A percentile compares a stretch with the other conserved stretches of the same genome.
Conservation (phyloP, 2,797 vertebrate species). For the Novumbra hubbsi region DNA sequence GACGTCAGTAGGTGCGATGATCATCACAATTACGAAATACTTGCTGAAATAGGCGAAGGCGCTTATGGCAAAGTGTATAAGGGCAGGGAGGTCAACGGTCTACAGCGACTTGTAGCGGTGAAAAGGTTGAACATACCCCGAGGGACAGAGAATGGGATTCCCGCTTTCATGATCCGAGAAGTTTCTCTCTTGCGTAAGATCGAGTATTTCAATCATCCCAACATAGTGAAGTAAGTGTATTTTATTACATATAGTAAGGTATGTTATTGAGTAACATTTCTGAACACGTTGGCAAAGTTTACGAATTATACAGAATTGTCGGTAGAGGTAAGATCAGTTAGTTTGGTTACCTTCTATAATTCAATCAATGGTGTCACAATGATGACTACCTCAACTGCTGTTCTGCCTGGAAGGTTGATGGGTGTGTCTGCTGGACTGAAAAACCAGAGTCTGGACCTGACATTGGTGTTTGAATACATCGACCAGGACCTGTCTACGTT, state of each 20-base stretch:
- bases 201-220: conserved; percentile 72
- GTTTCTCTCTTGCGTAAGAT: conserved; percentile 73
- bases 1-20: conserved; percentile 15
- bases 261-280: not conserved
- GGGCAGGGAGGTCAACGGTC: conserved; percentile 62
- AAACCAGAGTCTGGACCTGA: conserved; percentile 64
- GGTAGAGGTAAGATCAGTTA: not conserved
- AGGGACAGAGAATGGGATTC: conserved; percentile 59
- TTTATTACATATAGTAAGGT: not conserved
- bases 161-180: conserved; percentile 75
- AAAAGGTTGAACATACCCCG: conserved; percentile 67
- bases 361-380: not conserved
- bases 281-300: not conserved
- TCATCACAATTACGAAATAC: conserved; percentile 65
- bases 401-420: conserved; percentile 58
- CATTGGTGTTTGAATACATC: conserved; percentile 75
- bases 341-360: not conserved
- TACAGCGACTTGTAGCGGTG: conserved; percentile 72
- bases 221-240: conserved; percentile 59
- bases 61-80: conserved; percentile 74
- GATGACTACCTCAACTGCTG: not conserved
- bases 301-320: not conserved
- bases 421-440: conserved; percentile 56
- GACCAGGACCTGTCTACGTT: conserved; percentile 76
- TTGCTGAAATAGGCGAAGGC: conserved; percentile 69